A percentile compares a stretch with the other conserved stretches of the same genome.
These are phyloP conservation scores for Ctenosaura bakeri DNA, from an alignment of 2,797 vertebrate species.

Conservation along the genomic window DNA sequence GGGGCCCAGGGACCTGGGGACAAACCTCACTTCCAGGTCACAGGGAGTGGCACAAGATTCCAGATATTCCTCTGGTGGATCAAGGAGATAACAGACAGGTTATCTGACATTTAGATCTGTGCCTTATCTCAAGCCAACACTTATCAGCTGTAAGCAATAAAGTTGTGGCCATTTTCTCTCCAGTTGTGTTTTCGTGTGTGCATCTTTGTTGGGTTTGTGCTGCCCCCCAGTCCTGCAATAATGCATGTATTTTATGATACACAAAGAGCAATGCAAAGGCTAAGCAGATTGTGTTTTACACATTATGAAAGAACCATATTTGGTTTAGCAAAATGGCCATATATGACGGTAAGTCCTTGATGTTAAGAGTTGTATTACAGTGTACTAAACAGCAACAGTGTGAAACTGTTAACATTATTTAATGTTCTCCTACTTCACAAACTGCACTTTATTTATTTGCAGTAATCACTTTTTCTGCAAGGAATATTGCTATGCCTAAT, in stretches of 20 bases:
- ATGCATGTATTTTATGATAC: neutral
- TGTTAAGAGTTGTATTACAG: neutral
- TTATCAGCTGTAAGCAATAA: too few species aligned
- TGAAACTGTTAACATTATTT: neutral
- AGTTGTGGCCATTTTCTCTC: too few species aligned
- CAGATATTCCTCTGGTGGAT: too few species aligned
- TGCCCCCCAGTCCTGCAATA: too few species aligned
- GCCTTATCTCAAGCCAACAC: too few species aligned
- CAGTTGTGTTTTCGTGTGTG: too few species aligned
- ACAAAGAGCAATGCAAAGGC: neutral
- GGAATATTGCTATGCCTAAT: neutral
- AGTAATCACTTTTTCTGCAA: neutral
- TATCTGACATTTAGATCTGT: too few species aligned
- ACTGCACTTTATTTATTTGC: neutral
- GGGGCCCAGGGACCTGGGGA: too few species aligned
- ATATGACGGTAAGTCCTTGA: neutral
- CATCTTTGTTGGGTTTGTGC: too few species aligned
- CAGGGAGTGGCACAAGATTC: too few species aligned
- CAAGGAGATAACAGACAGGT: too few species aligned
- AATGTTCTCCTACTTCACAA: neutral
- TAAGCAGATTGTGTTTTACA: neutral
- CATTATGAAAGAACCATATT: neutral
- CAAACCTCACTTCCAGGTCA: too few species aligned
- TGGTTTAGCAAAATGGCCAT: slow-evolving; percentile 2
- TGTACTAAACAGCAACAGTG: neutral